Percentiles rank a stretch among this genome's conserved stretches.
These are phyloP conservation scores for Spodoptera exigua DNA, from an alignment of 2,888 invertebrate species.

Conservation along the genomic window DNA sequence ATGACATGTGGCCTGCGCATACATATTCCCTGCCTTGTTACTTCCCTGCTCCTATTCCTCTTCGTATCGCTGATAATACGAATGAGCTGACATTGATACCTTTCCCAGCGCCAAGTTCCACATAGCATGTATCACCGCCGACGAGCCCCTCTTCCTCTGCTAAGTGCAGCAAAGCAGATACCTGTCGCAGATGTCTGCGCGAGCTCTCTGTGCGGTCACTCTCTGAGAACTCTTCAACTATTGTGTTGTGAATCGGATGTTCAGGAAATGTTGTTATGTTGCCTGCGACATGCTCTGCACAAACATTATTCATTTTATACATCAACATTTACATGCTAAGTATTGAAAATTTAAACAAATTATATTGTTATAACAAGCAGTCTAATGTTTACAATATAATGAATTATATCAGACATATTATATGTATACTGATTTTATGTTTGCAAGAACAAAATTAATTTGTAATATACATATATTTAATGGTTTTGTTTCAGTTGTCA, in stretches of 20 bases:
- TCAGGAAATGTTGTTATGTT: constrained; percentile 66
- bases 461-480: too few relatives aligned
- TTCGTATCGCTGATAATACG: too few relatives aligned
- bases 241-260: constrained; percentile 70
- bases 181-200: constrained; percentile 93
- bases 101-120: constrained; percentile 97
- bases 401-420: too few relatives aligned
- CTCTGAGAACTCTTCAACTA: constrained; percentile 71
- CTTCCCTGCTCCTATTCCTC: too few relatives aligned
- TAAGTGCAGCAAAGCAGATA: constrained; percentile 93
- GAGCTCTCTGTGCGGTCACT: constrained; percentile 90
- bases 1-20: constrained; percentile 92
- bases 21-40: background rate
- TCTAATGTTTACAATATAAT: too few relatives aligned
- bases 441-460: too few relatives aligned
- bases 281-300: constrained; percentile 71
- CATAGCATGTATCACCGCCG: constrained; percentile 91
- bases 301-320: background rate
- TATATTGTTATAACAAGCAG: too few relatives aligned
- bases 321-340: too few relatives aligned
- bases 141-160: constrained; percentile 90
- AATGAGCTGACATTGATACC: constrained; percentile 91
- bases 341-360: too few relatives aligned
- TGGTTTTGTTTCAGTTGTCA: too few relatives aligned
- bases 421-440: too few relatives aligned